Evolutionary conservation across 2,888 invertebrate species (phyloP), one percentile per base, ranked within the genome.

Genomic region (Vesta saturnalis): DNA sequence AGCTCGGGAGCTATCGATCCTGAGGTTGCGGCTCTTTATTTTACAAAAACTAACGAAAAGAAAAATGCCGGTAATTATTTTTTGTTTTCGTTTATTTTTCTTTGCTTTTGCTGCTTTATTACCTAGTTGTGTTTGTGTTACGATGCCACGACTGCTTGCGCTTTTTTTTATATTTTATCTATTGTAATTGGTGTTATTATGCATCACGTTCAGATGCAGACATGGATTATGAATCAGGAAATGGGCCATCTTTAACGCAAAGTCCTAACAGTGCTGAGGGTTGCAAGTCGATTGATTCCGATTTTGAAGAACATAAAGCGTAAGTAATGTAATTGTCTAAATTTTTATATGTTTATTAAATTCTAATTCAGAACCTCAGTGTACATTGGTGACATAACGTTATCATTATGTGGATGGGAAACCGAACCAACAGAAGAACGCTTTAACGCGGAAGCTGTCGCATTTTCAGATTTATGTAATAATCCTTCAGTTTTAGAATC

Each of bases 221-320:
- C 70, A 96, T 97, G 83, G 98, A 98, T 86, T 92, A 93, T 74
- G 97, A 98, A 85, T 97, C 97, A 70, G 98, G 98, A 72, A 96
- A 96, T 83, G 98, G 98, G 47, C 94, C 96, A 43, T 97, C 97
- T 60, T 86, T 98, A 76, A 95, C 97, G 6, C 96, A 97, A 82
- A 97, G 97, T 57, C 95, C 95, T 15, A 93, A 94, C 78, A 95
- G 95, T 71, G 91, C 94, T 67, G 95, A 94, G 76, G 94, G 94
- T 18, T 91, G 91, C 66, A 91, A 91, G 78, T 90, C 90, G n/a
- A 82, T 94, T 52, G 94, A 94, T 83, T 94, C 93, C 5, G 94
- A 94, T 81, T 94, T 92, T 80, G 94, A 95, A 71, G 94, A 94
- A 77, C 86, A 88, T 39, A 84, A 84, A 77, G 65, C 77, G 83